These are phyloP conservation scores for Pteromalus puparum DNA, from an alignment of 1,140 invertebrate genomes.

Conservation along the genomic window DNA sequence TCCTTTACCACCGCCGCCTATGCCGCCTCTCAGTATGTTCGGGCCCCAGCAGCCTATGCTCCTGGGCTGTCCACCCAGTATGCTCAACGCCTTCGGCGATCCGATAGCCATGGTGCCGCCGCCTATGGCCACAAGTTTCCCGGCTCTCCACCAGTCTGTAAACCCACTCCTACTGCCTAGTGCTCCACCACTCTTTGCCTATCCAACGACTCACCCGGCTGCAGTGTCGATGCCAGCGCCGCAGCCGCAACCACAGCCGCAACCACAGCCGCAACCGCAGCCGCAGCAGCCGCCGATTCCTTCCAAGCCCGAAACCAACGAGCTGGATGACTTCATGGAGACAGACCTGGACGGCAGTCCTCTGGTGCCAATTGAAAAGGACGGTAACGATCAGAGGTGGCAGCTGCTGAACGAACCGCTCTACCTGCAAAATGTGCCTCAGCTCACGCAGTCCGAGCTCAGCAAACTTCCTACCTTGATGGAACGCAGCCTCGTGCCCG, in stretches of 20 bases:
- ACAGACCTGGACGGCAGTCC: slow-evolving; percentile 63
- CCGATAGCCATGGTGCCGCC: neutral
- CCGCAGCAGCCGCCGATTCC: neutral
- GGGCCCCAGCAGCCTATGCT: slow-evolving; percentile 7
- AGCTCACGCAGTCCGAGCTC: slow-evolving; percentile 55
- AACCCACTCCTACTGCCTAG: slow-evolving; percentile 9
- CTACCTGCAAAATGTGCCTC: slow-evolving; percentile 62
- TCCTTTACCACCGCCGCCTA: slow-evolving; percentile 15
- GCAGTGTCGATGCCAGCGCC: neutral
- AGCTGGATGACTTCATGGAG: slow-evolving; percentile 49
- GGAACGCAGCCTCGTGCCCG: slow-evolving; percentile 58
- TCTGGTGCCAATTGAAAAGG: slow-evolving; percentile 54
- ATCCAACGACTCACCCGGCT: neutral
- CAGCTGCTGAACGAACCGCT: slow-evolving; percentile 30
- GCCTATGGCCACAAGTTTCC: neutral
- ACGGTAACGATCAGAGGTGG: slow-evolving; percentile 1
- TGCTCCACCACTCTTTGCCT: neutral
- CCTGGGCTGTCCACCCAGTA: neutral
- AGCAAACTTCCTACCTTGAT: slow-evolving; percentile 64
- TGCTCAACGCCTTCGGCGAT: neutral
- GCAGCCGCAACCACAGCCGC: neutral
- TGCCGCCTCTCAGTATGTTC: slow-evolving; percentile 42
- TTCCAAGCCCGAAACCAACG: neutral
- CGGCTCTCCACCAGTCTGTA: slow-evolving; percentile 29
- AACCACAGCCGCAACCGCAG: too few species aligned